Conservation (phyloP, 2,113 vertebrate species). For the Meles meles region DNA sequence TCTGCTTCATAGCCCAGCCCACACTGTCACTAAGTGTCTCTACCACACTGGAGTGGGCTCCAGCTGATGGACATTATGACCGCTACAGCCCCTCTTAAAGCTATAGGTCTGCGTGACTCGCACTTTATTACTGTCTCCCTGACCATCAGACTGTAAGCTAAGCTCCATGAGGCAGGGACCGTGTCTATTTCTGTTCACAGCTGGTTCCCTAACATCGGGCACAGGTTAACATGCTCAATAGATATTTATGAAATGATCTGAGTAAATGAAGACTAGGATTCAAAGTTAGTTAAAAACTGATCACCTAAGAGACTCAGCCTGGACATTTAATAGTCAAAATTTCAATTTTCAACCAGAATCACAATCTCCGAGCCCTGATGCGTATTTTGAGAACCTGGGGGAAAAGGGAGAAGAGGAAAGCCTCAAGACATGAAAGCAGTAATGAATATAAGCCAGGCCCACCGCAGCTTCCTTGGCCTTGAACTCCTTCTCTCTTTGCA, state of each 20-base stretch:
- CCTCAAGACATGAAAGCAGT: neutral
- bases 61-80: too few relatives aligned
- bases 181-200: neutral
- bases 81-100: neutral
- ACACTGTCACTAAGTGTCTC: neutral
- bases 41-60: neutral
- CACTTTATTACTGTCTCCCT: neutral
- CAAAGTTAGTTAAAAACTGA: neutral
- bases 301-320: neutral
- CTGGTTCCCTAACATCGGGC: neutral
- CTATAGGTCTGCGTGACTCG: neutral
- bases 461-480: constrained; percentile 97
- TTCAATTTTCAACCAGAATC: neutral
- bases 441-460: constrained; percentile 54
- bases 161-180: neutral
- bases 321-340: neutral
- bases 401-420: neutral
- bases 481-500: constrained; percentile 98
- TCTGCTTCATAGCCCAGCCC: neutral
- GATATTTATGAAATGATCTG: neutral
- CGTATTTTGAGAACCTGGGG: neutral
- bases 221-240: neutral
- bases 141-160: neutral
- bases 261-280: neutral
- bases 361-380: neutral